phyloP scores from a whole-genome alignment of 2,797 vertebrate species.

The Gouania willdenowi region DNA sequence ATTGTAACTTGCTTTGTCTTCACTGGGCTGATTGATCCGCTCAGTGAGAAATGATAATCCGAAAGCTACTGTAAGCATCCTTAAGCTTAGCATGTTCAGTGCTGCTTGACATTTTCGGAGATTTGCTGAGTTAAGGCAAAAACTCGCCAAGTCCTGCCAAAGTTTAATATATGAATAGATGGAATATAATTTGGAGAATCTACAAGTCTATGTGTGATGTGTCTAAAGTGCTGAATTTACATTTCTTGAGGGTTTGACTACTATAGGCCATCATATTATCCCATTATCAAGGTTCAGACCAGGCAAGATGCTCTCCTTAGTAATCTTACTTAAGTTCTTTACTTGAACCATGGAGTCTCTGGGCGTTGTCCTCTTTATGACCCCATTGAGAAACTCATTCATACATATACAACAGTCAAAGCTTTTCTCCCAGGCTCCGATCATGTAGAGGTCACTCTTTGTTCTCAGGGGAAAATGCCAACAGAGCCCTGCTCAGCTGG shows the following conservation, averaged over 20 bases:
- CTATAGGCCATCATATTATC: neutral
- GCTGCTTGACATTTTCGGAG: no score
- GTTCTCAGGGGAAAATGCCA: slow-evolving; percentile 13
- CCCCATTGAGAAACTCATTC: neutral
- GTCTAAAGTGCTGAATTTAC: neutral
- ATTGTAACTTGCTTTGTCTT: no score
- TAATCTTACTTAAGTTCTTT: neutral
- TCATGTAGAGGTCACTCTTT: slow-evolving; percentile 1
- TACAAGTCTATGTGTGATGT: neutral
- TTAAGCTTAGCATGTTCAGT: no score
- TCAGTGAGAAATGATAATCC: no score
- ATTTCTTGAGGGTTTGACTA: neutral
- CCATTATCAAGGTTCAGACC: neutral
- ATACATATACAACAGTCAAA: slow-evolving; percentile 4
- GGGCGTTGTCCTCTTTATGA: neutral
- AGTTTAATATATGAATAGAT: no score
- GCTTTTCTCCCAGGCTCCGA: neutral
- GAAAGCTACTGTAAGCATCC: no score
- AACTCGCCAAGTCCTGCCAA: no score
- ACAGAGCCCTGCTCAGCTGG: slow-evolving; percentile 14
- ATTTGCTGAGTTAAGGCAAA: no score
- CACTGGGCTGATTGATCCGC: no score
- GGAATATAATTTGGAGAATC: no score
- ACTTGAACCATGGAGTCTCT: neutral
- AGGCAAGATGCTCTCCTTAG: neutral